A percentile compares a stretch with the other conserved stretches of the same genome.
These are phyloP conservation scores for Pandion haliaetus DNA, from an alignment of 2,113 vertebrate species.

Conservation along the genomic window DNA sequence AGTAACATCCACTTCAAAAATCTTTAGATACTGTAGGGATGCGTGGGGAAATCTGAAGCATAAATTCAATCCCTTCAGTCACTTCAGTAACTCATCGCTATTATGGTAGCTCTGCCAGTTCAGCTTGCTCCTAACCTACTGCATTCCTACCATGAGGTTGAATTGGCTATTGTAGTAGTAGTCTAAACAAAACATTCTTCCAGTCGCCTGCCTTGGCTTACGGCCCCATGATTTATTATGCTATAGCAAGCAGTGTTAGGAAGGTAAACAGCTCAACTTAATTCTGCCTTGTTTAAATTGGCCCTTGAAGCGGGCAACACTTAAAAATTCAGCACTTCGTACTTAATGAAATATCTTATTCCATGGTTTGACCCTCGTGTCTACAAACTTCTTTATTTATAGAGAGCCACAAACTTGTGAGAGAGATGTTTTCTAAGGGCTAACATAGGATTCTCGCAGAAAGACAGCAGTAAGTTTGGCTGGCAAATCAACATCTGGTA, in stretches of 20 bases:
- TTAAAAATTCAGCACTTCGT: not conserved
- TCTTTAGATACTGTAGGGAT: not conserved
- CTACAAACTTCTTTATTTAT: not conserved
- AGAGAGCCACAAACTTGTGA: not conserved
- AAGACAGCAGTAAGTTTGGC: not conserved
- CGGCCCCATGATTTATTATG: slow-evolving; percentile 10
- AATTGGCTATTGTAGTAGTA: slow-evolving; percentile 39
- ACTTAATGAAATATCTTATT: not conserved
- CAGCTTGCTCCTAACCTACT: not conserved
- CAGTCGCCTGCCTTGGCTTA: slow-evolving; percentile 34
- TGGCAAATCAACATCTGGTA: not conserved
- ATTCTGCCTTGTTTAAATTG: slow-evolving; percentile 38
- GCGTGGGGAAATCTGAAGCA: not conserved
- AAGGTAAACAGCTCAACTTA: slow-evolving; percentile 40
- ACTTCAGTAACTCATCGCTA: not conserved
- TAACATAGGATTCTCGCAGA: not conserved
- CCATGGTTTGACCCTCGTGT: not conserved
- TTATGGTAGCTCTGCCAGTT: not conserved
- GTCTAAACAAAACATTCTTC: slow-evolving; percentile 64
- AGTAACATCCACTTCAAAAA: not conserved
- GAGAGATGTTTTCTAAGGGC: not conserved
- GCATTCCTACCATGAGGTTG: not conserved
- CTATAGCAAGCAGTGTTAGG: not conserved
- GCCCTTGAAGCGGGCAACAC: not conserved
- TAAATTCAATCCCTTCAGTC: not conserved